Evolutionary conservation across 37 sponge, comb jelly and placozoan genomes (phyloP), one percentile per base, ranked within the genome.

Genomic region (Hexactinellida sp.): DNA sequence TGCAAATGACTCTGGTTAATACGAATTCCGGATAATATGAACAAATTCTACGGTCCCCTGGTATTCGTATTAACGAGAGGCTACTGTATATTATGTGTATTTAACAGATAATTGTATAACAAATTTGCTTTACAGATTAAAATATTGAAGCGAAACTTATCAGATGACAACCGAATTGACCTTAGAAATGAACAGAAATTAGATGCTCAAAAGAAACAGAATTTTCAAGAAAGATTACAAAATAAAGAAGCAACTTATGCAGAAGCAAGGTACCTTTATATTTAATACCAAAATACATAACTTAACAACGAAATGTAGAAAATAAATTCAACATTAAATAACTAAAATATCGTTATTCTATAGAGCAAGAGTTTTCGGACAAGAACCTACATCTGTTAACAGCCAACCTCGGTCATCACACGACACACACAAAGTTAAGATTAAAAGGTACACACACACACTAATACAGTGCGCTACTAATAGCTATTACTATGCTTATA

Each of bases 361-460:
- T 63, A 63, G 76, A n/a, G 76, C 76, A 7, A 63, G 76, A 63
- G 76, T 63, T 32, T 63, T 63, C 76, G 76, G 76, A 63, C 76
- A 63, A 63, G 76, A 63, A 32, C 21, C 76, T 3, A 63, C 76
- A 63, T 63, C 76, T 21, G 13, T 7, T 63, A 7, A 47, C 52
- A 47, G 52, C 16, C 52, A 63, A n/a, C 19, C 76, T 21, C 76
- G 76, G 19, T 63, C 25, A 7, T 21, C 76, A 63, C 76, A 63
- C 76, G 76, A 63, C 28, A 63, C 76, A 63, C 76, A 63, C 76
- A 63, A 28, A 63, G 76, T 63, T 63, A 63, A 63, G 76, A 63
- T 63, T 63, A 63, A 63, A 63, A 63, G 76, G 76, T 63, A 63
- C 5, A 13, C 47, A 5, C 47, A 63, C 76, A 28, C 25, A 63